phyloP scores from a whole-genome alignment of 2,113 vertebrate species.

The Athene cunicularia region DNA sequence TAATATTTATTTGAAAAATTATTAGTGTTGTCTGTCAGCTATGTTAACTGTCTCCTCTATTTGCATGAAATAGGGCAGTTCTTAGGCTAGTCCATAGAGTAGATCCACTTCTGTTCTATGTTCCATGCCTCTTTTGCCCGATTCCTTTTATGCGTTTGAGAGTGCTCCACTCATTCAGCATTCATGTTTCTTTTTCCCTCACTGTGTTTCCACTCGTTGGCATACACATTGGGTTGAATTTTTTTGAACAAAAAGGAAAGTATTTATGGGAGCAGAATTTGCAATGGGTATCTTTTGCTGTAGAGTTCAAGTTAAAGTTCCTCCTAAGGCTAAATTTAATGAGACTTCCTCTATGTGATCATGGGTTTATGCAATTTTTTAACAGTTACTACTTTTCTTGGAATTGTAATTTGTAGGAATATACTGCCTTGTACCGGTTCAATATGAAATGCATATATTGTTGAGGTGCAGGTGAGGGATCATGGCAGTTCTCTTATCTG shows the following conservation, averaged over 20 bases:
- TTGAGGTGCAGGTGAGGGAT: not conserved
- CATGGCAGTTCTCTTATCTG: not conserved
- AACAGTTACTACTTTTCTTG: not conserved
- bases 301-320: not conserved
- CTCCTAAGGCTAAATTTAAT: not conserved
- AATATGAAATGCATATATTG: not conserved
- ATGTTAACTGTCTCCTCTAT: not conserved
- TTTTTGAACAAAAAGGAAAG: not conserved
- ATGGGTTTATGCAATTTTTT: not conserved
- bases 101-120: not conserved
- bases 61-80: not conserved
- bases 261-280: not conserved
- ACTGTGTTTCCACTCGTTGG: not conserved
- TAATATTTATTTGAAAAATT: not conserved
- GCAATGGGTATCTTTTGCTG: not conserved
- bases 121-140: not conserved
- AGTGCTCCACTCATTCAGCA: not conserved
- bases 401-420: not conserved
- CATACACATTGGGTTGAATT: no score
- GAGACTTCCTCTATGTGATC: not conserved
- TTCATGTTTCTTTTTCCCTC: not conserved
- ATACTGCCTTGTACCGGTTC: not conserved
- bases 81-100: not conserved
- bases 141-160: not conserved
- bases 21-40: not conserved